Conservation (phyloP, 2,888 invertebrate genomes). For the Tuta absoluta region DNA sequence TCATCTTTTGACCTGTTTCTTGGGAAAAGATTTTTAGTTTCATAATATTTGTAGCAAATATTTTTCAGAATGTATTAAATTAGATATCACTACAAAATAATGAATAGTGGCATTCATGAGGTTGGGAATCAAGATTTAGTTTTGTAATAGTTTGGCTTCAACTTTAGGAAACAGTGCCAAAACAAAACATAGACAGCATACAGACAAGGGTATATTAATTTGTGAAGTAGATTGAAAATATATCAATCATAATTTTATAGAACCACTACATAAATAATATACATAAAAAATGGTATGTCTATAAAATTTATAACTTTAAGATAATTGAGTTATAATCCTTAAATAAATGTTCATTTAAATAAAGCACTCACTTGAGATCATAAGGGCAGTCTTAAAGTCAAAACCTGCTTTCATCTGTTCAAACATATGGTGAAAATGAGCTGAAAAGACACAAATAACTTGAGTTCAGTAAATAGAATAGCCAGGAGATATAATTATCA, state of each 20-base stretch:
- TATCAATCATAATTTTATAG: background rate
- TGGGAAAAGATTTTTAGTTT: too few species aligned
- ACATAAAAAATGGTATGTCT: too few species aligned
- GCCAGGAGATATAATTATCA: background rate
- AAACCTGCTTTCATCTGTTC: constrained; percentile 88
- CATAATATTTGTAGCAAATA: too few species aligned
- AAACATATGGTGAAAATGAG: constrained; percentile 95
- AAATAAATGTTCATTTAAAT: background rate
- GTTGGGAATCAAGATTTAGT: constrained; percentile 6
- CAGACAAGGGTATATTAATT: background rate
- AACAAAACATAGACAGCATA: constrained; percentile 12
- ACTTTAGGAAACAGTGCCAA: background rate
- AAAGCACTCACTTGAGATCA: constrained; percentile 85
- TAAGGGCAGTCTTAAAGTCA: constrained; percentile 84
- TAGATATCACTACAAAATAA: background rate
- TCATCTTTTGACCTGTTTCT: too few species aligned
- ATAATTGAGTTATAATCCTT: background rate
- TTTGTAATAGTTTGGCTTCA: constrained; percentile 21
- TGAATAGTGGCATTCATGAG: background rate
- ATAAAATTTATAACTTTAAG: too few species aligned
- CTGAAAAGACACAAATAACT: constrained; percentile 71
- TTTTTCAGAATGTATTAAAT: background rate
- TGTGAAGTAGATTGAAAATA: background rate
- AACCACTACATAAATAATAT: background rate
- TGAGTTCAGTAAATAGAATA: background rate